Percentiles rank a stretch among this genome's conserved stretches.
phyloP scores from a whole-genome alignment of 2,113 vertebrate genomes.

The Ammodytes dubius region DNA sequence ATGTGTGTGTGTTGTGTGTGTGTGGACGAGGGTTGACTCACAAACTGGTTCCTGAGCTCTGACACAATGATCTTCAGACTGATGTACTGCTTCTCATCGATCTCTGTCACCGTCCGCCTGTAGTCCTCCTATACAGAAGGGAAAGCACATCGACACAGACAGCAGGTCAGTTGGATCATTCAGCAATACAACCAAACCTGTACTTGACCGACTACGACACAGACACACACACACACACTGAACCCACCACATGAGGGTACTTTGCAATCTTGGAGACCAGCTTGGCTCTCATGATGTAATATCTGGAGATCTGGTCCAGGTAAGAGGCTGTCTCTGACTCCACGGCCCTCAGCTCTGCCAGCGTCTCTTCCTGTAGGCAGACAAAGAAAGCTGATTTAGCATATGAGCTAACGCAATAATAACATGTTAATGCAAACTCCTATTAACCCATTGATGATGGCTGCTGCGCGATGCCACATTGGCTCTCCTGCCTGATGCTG shows the following conservation, averaged over 20 bases:
- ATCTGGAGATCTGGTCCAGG: slow-evolving; percentile 96
- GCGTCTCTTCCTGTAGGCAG: slow-evolving; percentile 89
- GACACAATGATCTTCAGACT: slow-evolving; percentile 19
- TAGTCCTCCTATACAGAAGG: slow-evolving; percentile 7
- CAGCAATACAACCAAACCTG: not conserved
- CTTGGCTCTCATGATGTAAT: slow-evolving; percentile 95
- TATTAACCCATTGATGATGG: no score
- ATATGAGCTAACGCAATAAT: no score
- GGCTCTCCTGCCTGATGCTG: no score
- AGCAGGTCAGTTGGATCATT: no score
- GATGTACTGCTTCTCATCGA: slow-evolving; percentile 13
- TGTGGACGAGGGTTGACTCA: not conserved
- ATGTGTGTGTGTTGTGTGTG: not conserved
- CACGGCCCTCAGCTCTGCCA: slow-evolving; percentile 92
- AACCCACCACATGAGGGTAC: slow-evolving; percentile 95
- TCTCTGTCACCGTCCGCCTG: slow-evolving; percentile 14
- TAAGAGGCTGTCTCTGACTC: slow-evolving; percentile 94
- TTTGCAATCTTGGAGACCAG: slow-evolving; percentile 96
- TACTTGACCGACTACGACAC: no score
- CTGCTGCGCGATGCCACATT: no score
- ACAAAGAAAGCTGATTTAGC: not conserved
- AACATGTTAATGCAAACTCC: no score
- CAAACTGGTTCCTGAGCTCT: slow-evolving; percentile 10
- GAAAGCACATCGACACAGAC: not conserved
- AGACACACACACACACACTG: not conserved